Conservation (phyloP, 2,888 invertebrate species). For the Pemphredon lugubris region DNA sequence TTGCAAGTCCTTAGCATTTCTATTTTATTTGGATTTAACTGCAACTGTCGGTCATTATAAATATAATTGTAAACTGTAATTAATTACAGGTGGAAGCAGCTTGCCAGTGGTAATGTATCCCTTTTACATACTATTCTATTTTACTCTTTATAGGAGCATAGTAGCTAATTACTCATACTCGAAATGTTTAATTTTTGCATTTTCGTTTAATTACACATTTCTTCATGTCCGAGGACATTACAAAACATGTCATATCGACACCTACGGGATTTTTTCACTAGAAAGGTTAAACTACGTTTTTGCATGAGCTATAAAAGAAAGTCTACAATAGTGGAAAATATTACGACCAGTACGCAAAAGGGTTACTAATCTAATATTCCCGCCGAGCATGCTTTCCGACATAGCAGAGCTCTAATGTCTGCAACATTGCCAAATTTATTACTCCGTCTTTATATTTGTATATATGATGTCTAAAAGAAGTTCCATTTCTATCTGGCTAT, state of each 20-base stretch:
- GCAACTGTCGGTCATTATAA: neutral
- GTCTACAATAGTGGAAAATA: conserved; percentile 21
- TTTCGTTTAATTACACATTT: conserved; percentile 45
- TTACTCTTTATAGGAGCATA: conserved; percentile 27
- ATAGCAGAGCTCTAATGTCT: conserved; percentile 75
- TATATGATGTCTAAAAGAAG: neutral
- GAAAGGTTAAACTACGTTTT: conserved; percentile 37
- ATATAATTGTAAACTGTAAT: conserved; percentile 23
- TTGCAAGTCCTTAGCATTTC: neutral
- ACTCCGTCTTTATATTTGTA: conserved; percentile 4
- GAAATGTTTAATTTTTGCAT: conserved; percentile 34
- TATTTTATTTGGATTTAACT: conserved; percentile 1
- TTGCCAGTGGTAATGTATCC: conserved; percentile 80
- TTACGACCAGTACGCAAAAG: conserved; percentile 11
- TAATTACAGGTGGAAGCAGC: conserved; percentile 77
- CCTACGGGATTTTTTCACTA: conserved; percentile 40
- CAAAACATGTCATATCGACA: conserved; percentile 21
- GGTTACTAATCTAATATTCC: conserved; percentile 39
- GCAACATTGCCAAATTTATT: conserved; percentile 64
- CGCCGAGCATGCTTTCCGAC: conserved; percentile 63
- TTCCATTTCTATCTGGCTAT: conserved; percentile 41
- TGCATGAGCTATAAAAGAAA: conserved; percentile 54
- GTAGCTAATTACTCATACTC: conserved; percentile 36
- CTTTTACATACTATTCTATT: conserved; percentile 59
- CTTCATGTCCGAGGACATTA: conserved; percentile 30